These are phyloP conservation scores for Trichogramma dendrolimi DNA, from an alignment of 2,888 invertebrate species.

Conservation along the genomic window DNA sequence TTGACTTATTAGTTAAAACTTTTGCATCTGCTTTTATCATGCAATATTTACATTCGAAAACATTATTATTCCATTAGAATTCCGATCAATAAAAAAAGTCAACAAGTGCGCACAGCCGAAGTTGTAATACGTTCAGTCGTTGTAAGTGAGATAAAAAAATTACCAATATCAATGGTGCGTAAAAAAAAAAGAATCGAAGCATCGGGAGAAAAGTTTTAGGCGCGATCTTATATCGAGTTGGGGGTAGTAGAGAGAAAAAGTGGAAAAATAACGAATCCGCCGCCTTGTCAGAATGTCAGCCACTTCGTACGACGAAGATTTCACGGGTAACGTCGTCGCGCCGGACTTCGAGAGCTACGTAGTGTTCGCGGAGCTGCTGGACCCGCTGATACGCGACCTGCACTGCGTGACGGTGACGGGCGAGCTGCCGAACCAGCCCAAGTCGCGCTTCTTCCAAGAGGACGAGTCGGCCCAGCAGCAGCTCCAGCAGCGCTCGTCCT, in stretches of 20 bases:
- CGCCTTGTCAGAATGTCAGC: conserved; percentile 19
- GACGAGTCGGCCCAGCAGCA: conserved; percentile 15
- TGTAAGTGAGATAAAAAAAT: too few relatives aligned
- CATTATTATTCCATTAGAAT: too few relatives aligned
- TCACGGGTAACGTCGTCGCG: conserved; percentile 72
- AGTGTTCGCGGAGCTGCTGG: conserved; percentile 77
- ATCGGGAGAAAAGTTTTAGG: too few relatives aligned
- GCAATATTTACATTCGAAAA: too few relatives aligned
- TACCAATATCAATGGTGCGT: too few relatives aligned
- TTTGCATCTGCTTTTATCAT: too few relatives aligned
- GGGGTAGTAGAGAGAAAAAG: background rate
- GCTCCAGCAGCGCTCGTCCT: background rate
- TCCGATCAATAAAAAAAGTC: too few relatives aligned
- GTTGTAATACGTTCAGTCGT: too few relatives aligned
- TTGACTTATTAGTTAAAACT: too few relatives aligned
- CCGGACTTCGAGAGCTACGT: conserved; percentile 83
- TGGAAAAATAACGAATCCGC: background rate
- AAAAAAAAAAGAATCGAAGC: too few relatives aligned
- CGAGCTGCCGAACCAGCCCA: conserved; percentile 65
- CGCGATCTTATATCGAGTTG: background rate
- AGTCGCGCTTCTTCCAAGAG: conserved; percentile 49
- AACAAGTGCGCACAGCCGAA: too few relatives aligned
- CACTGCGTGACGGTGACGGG: conserved; percentile 67
- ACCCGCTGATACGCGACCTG: conserved; percentile 75
- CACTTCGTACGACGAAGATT: conserved; percentile 54